A percentile compares a stretch with the other conserved stretches of the same genome.
Evolutionary conservation across 2,888 invertebrate species (phyloP).

Genomic region (Parthenolecanium corni): DNA sequence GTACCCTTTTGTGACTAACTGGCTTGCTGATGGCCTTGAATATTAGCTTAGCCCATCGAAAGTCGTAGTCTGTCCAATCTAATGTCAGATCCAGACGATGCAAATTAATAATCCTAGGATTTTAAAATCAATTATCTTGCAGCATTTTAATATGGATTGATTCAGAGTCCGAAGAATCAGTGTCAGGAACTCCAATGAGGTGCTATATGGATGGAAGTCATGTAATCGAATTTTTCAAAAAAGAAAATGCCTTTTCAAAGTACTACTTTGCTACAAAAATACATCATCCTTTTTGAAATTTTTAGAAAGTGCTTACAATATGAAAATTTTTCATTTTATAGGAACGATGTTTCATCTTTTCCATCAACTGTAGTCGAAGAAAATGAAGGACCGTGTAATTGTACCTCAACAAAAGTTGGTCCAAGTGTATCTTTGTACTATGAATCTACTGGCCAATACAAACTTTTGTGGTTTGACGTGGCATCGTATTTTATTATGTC

Average conservation of each 20-base stretch:
- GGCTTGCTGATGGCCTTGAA: too few species aligned
- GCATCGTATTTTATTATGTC: slow-evolving; percentile 49
- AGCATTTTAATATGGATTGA: slow-evolving; percentile 68
- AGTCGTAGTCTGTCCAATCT: too few species aligned
- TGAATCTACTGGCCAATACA: slow-evolving; percentile 25
- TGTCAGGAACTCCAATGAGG: slow-evolving; percentile 51
- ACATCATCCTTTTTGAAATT: background rate
- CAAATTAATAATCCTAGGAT: slow-evolving; percentile 1
- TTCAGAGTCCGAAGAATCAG: slow-evolving; percentile 42
- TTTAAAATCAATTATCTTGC: slow-evolving; percentile 7
- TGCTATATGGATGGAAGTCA: slow-evolving; percentile 48
- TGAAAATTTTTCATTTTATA: background rate
- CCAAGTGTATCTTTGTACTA: slow-evolving; percentile 15
- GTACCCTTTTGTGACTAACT: too few species aligned
- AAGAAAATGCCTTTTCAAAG: slow-evolving; percentile 12
- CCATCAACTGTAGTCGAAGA: slow-evolving; percentile 5
- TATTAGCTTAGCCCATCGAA: too few species aligned
- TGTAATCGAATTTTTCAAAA: slow-evolving; percentile 47
- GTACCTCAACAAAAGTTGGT: slow-evolving; percentile 22
- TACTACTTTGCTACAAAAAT: background rate
- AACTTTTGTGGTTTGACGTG: slow-evolving; percentile 54
- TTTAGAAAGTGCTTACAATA: background rate
- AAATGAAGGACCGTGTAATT: slow-evolving; percentile 24
- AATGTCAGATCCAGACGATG: too few species aligned
- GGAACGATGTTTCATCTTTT: slow-evolving; percentile 16